A percentile compares a stretch with the other conserved stretches of the same genome.
Conservation (phyloP, 2,888 invertebrate genomes). For the Trissolcus japonicus region DNA sequence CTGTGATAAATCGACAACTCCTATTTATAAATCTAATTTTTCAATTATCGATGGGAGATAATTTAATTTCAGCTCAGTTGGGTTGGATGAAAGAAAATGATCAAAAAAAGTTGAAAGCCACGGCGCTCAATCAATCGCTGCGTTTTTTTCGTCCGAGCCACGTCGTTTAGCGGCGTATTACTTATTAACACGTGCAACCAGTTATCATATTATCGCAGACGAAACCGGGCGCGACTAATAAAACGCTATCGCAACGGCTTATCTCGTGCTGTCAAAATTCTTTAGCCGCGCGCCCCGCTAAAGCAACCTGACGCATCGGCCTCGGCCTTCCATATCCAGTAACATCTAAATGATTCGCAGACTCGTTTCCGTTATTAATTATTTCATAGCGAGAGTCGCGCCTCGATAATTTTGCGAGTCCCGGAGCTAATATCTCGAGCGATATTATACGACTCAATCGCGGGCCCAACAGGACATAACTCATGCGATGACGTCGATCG, state of each 20-base stretch:
- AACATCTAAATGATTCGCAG: conserved; percentile 46
- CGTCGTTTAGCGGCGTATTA: neutral
- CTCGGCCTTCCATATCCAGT: conserved; percentile 18
- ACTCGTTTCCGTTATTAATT: conserved; percentile 52
- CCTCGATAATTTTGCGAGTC: conserved; percentile 56
- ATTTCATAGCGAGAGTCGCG: conserved; percentile 55
- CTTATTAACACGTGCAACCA: conserved; percentile 31
- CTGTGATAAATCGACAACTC: too few species aligned
- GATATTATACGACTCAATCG: conserved; percentile 58
- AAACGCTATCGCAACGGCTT: conserved; percentile 18
- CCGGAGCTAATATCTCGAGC: conserved; percentile 44
- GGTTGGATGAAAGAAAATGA: neutral
- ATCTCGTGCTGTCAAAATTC: conserved; percentile 27
- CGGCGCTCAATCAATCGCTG: neutral
- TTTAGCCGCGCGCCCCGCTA: conserved; percentile 13
- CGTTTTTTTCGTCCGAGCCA: conserved; percentile 1
- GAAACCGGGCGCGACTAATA: conserved; percentile 18
- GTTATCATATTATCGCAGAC: conserved; percentile 22
- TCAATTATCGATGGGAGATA: conserved; percentile 1
- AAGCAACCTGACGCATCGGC: conserved; percentile 19
- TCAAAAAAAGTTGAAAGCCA: neutral
- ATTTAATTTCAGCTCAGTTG: neutral
- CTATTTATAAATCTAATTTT: conserved; percentile 4
- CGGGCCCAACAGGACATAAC: conserved; percentile 46
- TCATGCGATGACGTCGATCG: conserved; percentile 54